Evolutionary conservation across 2,113 vertebrate species (phyloP).

Genomic region (Pomatostomus ruficeps): DNA sequence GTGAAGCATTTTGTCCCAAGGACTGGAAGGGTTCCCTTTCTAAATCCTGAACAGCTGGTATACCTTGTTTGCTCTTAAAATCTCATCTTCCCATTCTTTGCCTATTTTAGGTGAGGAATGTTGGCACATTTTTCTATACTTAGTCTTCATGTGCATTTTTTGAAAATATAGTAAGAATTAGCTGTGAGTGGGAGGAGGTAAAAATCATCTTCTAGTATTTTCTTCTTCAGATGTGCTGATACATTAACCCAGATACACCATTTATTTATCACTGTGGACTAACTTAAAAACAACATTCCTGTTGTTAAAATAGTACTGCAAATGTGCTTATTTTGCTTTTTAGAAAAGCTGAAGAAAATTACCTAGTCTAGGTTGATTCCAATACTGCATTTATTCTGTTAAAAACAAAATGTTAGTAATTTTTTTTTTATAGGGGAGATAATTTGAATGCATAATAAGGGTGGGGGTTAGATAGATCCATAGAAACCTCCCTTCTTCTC

Average conservation of each 20-base stretch:
- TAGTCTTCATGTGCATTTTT: constrained; percentile 54
- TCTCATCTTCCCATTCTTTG: constrained; percentile 62
- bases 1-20: background rate
- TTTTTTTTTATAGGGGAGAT: background rate
- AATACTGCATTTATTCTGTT: background rate
- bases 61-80: constrained; percentile 46
- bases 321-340: background rate
- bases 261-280: background rate
- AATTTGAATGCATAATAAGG: background rate
- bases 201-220: background rate
- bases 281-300: background rate
- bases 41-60: constrained; percentile 60
- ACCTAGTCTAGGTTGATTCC: background rate
- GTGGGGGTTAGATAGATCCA: background rate
- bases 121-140: constrained; percentile 52
- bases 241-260: background rate
- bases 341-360: background rate
- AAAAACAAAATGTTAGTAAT: background rate
- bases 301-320: background rate
- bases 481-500: background rate
- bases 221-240: background rate
- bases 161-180: constrained; percentile 33
- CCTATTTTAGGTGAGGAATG: constrained; percentile 62
- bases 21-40: constrained; percentile 22
- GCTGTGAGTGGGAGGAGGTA: background rate